Base-by-base conservation (phyloP, 2,888 invertebrate genomes). In the Euplexia lucipara region DNA sequence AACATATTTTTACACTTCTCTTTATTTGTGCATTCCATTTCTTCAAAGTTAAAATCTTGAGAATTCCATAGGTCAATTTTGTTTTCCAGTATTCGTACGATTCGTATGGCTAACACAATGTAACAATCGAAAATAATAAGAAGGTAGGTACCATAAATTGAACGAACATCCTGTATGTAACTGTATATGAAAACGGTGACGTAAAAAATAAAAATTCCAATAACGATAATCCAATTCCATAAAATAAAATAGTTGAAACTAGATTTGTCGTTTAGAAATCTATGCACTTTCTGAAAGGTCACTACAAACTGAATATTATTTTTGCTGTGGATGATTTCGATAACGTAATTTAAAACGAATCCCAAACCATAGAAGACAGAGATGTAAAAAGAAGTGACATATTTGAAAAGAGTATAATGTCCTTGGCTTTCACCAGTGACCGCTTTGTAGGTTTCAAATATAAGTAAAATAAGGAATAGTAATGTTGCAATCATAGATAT, bases 201-300 rank as follows among this genome's bases (percentile, higher is more conserved):
- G 14, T 62, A 35, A 3, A 32, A 12, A 14, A 14, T 1, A 9
- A 62, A 1, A 12, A 1, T 16, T 0, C 2, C 1, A 3, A 52
- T 18, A 10, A 34, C n/a, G 10, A 8, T 12, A 30, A 74, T 37
- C 70, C 70, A 75, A 34, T 62, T 74, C 10, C 18, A 42, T 30
- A 60, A 9, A 5, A 48, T 42, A 0, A 57, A 59, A 0, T 35
- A 7, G 0, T 18, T 53, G 12, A 18, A 53, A 18, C 6, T 9
- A 7, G 32, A n/a, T n/a, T 51, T 35, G 7, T 47, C 14, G 14
- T 61, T 63, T 3, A 75, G 41, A 8, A 63, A 44, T 32, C 44
- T 68, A 22, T 68, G 51, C 8, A 67, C 12, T 3, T 58, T 61
- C 58, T 75, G 61, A 22, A 71, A 22, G n/a, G 12, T 18, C 8